phyloP scores from a whole-genome alignment of 2,113 vertebrate genomes.

The Sciurus niger region DNA sequence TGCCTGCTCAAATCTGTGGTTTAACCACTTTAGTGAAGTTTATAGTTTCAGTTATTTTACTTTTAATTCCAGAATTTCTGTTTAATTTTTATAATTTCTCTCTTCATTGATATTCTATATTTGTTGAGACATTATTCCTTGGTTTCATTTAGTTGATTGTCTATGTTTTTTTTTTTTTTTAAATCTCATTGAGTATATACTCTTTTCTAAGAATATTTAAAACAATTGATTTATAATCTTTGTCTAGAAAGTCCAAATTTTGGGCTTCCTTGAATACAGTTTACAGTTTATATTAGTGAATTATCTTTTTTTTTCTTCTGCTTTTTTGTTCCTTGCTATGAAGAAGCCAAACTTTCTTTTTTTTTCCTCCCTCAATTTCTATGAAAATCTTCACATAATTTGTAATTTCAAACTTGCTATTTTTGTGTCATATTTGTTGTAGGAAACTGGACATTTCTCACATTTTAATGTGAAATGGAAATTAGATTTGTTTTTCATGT shows the following conservation, averaged over 20 bases:
- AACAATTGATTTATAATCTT: not conserved
- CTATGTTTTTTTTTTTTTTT: not conserved
- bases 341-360: not conserved
- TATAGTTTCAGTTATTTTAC: not conserved
- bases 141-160: not conserved
- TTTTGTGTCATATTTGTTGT: conserved; percentile 3
- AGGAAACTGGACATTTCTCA: not conserved
- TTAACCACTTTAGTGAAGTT: not conserved
- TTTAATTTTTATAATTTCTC: not conserved
- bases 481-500: not conserved
- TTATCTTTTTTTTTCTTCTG: no score
- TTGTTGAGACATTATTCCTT: not conserved
- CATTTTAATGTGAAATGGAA: not conserved
- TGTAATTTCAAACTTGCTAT: not conserved
- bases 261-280: not conserved
- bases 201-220: not conserved
- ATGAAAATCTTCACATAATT: no score
- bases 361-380: not conserved
- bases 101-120: not conserved
- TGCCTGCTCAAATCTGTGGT: not conserved
- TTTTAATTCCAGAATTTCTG: not conserved
- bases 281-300: not conserved
- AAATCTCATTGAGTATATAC: not conserved
- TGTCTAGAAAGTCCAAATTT: not conserved
- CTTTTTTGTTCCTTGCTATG: not conserved